Conservation (phyloP, 2,888 invertebrate species). For the Tethea ocularis region DNA sequence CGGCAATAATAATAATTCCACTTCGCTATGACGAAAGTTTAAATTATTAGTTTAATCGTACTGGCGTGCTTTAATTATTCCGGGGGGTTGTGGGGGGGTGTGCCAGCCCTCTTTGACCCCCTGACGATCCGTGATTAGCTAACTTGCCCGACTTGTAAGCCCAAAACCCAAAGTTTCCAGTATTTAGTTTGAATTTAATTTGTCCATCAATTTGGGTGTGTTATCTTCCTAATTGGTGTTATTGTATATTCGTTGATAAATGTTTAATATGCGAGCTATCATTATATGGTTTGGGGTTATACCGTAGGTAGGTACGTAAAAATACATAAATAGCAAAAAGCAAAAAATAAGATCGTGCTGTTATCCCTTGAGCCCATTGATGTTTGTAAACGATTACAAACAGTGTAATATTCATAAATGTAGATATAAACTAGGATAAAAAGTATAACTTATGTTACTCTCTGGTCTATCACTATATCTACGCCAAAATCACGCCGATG, state of each 20-base stretch:
- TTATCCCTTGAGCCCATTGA: no score
- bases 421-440: no score
- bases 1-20: conserved; percentile 79
- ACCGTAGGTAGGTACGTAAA: not conserved
- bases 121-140: conserved; percentile 54
- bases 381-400: not conserved
- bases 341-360: no score
- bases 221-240: conserved; percentile 42
- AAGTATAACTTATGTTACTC: no score
- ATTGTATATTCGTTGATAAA: conserved; percentile 27
- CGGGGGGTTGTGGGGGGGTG: conserved; percentile 26
- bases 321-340: no score
- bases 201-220: conserved; percentile 51
- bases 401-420: not conserved
- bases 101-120: conserved; percentile 29
- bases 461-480: no score
- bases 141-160: conserved; percentile 43
- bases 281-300: conserved; percentile 22
- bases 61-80: conserved; percentile 75
- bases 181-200: conserved; percentile 57
- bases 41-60: conserved; percentile 81
- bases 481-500: no score
- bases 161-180: conserved; percentile 48
- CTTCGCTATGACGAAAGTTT: conserved; percentile 78
- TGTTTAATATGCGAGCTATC: conserved; percentile 22